Evolutionary conservation across 2,113 vertebrate genomes (phyloP).

Genomic region (Malurus melanocephalus): DNA sequence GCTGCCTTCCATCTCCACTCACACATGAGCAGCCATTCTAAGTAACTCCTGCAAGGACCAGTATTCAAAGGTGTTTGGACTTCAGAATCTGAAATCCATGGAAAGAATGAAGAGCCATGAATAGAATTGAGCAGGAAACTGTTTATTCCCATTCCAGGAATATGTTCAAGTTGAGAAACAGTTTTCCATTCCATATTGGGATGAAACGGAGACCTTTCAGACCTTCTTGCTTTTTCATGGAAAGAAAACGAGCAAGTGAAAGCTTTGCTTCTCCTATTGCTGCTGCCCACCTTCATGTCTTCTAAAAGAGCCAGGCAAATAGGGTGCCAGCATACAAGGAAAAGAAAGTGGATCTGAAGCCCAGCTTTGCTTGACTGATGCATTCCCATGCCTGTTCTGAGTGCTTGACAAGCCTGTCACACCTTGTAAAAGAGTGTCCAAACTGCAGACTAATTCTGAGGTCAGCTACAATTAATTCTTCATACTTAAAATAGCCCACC

Average conservation of each 20-base stretch:
- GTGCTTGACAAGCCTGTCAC: not conserved
- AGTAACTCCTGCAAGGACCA: not conserved
- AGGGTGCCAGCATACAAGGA: not conserved
- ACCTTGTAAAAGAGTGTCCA: not conserved
- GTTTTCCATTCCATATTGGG: slow-evolving; percentile 34
- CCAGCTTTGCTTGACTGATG: not conserved
- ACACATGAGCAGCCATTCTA: not conserved
- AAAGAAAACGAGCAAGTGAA: not conserved
- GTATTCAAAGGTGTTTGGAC: not conserved
- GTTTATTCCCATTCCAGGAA: not conserved
- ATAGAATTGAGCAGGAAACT: slow-evolving; percentile 4
- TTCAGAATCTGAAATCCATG: not conserved
- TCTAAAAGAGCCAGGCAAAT: not conserved
- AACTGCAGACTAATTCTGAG: not conserved
- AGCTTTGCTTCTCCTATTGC: not conserved
- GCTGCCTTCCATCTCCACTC: not conserved
- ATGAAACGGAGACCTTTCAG: not conserved
- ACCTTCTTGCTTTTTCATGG: not conserved
- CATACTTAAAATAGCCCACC: not conserved
- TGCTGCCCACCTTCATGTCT: not conserved
- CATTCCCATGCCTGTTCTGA: not conserved
- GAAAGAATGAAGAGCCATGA: not conserved
- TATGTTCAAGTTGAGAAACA: not conserved
- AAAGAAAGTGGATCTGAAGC: not conserved
- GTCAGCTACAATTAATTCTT: slow-evolving; percentile 19